Conservation (phyloP, 1,140 invertebrate genomes). For the Drosophila varians region DNA sequence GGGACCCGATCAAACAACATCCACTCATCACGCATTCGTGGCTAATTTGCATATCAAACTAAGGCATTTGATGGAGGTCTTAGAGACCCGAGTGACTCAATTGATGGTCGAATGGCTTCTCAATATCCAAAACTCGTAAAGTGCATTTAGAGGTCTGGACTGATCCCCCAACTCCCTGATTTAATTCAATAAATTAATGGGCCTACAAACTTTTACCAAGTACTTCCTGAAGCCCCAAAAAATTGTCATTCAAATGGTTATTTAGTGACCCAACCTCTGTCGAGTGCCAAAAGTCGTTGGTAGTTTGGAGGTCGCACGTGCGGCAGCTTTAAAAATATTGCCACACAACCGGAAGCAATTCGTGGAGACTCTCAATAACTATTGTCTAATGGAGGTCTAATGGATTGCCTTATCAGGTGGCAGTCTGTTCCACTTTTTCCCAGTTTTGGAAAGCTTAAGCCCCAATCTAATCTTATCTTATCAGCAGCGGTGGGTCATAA, state of each 20-base stretch:
- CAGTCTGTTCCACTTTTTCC: slow-evolving; percentile 14
- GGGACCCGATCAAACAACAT: slow-evolving; percentile 32
- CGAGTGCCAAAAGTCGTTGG: slow-evolving; percentile 31
- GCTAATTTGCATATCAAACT: slow-evolving; percentile 77
- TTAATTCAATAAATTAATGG: slow-evolving; percentile 70
- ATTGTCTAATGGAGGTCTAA: slow-evolving; percentile 29
- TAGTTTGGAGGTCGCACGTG: slow-evolving; percentile 62
- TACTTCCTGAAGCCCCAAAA: slow-evolving; percentile 50
- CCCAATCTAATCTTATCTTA: slow-evolving; percentile 1
- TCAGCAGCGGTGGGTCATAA: neutral
- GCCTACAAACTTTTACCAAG: slow-evolving; percentile 43
- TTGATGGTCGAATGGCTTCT: slow-evolving; percentile 47
- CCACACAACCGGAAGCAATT: slow-evolving; percentile 44
- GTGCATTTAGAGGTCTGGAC: slow-evolving; percentile 46
- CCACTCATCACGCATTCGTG: slow-evolving; percentile 39
- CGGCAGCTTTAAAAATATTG: slow-evolving; percentile 32
- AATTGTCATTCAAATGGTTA: slow-evolving; percentile 68
- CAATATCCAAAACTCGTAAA: slow-evolving; percentile 46
- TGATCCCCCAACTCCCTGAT: neutral
- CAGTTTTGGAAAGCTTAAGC: neutral
- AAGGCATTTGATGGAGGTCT: slow-evolving; percentile 31
- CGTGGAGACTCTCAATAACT: slow-evolving; percentile 14
- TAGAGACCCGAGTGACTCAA: slow-evolving; percentile 23
- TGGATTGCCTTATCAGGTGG: slow-evolving; percentile 30
- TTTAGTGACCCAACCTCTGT: slow-evolving; percentile 49